Evolutionary conservation across 2,888 invertebrate species (phyloP).

Genomic region (Xylota segnis): DNA sequence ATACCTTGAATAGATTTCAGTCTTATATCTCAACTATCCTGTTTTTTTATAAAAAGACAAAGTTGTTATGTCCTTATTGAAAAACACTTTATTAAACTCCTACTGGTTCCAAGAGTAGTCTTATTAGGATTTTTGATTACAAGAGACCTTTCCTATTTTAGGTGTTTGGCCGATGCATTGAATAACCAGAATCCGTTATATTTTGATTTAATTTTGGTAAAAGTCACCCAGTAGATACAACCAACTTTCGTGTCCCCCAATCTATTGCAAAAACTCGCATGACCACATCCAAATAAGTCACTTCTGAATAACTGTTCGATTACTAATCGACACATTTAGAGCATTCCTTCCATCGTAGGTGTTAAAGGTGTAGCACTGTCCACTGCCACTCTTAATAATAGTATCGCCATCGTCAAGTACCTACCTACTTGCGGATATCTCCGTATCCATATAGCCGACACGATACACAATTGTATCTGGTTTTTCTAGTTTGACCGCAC

Average conservation of each 20-base stretch:
- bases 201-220: not conserved
- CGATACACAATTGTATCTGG: slow-evolving; percentile 25
- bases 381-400: not conserved
- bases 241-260: not conserved
- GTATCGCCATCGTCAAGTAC: not conserved
- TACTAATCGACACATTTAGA: slow-evolving; percentile 18
- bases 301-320: slow-evolving; percentile 3
- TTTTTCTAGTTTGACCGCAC: slow-evolving; percentile 32
- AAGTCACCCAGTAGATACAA: not conserved
- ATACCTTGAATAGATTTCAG: no score
- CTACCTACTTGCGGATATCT: slow-evolving; percentile 6
- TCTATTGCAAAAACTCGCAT: not conserved
- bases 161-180: no score
- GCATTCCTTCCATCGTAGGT: not conserved
- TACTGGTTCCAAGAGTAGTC: no score
- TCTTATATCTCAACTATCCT: no score
- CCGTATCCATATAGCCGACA: not conserved
- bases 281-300: not conserved
- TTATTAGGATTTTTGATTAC: no score
- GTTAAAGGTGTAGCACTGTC: not conserved
- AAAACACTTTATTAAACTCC: no score
- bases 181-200: no score
- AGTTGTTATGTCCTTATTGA: no score
- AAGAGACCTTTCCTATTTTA: no score
- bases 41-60: no score